Conservation (phyloP, 1,140 invertebrate genomes). For the Lepidurus apus region DNA sequence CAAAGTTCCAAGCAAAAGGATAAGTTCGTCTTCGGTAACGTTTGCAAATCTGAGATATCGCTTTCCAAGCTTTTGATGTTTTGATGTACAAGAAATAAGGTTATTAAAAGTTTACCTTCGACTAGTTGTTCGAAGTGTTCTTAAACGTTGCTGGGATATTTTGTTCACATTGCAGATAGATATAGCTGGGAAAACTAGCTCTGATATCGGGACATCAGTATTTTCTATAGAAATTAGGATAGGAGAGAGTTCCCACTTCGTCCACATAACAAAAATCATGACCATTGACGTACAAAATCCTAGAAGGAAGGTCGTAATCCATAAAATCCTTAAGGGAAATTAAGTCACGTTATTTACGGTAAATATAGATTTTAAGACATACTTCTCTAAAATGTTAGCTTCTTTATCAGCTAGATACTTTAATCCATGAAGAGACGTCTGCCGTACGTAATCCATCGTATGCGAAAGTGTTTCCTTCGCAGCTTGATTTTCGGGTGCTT, state of each 20-base stretch:
- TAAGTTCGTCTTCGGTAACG: not conserved
- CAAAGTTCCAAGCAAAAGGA: conserved; percentile 27
- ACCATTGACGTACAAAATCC: conserved; percentile 27
- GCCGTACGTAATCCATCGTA: conserved; percentile 16
- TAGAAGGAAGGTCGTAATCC: conserved; percentile 26
- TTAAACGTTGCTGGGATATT: conserved; percentile 28
- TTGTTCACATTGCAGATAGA: conserved; percentile 35
- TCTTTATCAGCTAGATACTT: conserved; percentile 32
- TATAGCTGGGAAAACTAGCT: conserved; percentile 31
- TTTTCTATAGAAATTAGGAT: conserved; percentile 31
- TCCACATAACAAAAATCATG: conserved; percentile 31
- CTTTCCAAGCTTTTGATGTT: not conserved
- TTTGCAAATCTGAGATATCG: not conserved
- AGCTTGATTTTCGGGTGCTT: not conserved
- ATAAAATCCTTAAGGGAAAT: conserved; percentile 26
- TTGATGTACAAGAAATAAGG: not conserved
- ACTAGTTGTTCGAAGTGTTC: not conserved
- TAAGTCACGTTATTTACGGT: not conserved
- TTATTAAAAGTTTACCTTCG: not conserved
- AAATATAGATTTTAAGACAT: not conserved
- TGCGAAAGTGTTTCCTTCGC: not conserved
- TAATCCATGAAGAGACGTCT: conserved; percentile 32
- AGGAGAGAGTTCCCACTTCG: conserved; percentile 26
- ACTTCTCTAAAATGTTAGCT: conserved; percentile 28
- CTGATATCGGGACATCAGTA: conserved; percentile 26